Conservation (phyloP, 2,797 vertebrate species). For the Tapirus indicus region DNA sequence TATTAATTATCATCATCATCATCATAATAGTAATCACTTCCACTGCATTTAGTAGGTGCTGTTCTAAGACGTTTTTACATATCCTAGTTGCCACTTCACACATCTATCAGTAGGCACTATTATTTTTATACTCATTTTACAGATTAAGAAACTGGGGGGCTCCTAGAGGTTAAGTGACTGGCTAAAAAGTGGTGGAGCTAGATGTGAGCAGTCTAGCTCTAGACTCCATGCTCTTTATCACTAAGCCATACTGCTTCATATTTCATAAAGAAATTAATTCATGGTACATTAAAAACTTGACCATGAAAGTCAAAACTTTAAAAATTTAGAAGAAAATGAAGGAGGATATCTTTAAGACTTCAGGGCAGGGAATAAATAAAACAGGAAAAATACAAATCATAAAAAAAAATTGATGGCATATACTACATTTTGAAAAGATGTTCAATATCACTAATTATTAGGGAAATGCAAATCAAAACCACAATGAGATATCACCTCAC, state of each 20-base stretch:
- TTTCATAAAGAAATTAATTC: neutral
- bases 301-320: neutral
- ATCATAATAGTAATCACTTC: neutral
- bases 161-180: neutral
- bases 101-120: neutral
- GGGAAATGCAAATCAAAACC: too few relatives aligned
- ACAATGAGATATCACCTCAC: too few relatives aligned
- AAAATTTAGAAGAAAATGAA: constrained; percentile 12
- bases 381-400: neutral
- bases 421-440: neutral
- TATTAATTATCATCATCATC: too few relatives aligned
- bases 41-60: neutral
- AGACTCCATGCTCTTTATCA: neutral
- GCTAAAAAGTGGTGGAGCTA: neutral
- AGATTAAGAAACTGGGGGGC: neutral
- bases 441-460: too few relatives aligned
- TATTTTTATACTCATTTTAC: neutral
- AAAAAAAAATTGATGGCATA: neutral
- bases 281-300: neutral
- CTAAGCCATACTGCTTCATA: neutral
- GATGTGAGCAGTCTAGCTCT: neutral
- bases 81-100: neutral
- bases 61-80: neutral
- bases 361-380: neutral
- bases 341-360: neutral